Base-by-base conservation (phyloP, 1,140 invertebrate species). In the Asobara japonica region DNA sequence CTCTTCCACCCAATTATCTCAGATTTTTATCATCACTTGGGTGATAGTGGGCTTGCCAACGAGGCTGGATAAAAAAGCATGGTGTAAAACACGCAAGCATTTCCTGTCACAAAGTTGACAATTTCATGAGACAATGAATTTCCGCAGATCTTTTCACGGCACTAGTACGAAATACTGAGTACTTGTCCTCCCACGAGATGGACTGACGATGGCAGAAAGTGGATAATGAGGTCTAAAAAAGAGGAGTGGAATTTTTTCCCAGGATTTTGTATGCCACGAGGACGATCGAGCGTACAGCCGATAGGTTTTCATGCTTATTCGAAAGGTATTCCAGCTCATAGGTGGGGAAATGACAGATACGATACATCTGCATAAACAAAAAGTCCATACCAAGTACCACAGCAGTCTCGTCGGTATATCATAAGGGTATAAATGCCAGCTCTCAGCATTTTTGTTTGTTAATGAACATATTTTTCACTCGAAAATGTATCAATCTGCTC, bases 181-280 rank as follows among this genome's bases (percentile, higher is more conserved):
- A 25, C 11, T 25, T 16, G 33, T 60, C 67, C 67, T 69, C 67
- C 67, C 51, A 69, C 67, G 60, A 51, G 62, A 71, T 71, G 29
- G 69, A 69, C 66, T 20, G 33, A 11, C 25, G 29, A 20, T 36
- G 20, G 69, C 76, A 71, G 78, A 84, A 87, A 86, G 84, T 86
- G 73, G 85, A 84, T 77, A 87, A 86, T 65, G 84, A 79, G 86
- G 84, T 79, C 80, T 81, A 85, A 86, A 87, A 86, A 84, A 48
- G 61, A 80, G 13, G 13, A 65, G 76, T 69, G 45, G 62, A 51
- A 79, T 70, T 80, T 82, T 84, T 78, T 77, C 66, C 72, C 36
- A 51, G 69, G 76, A 45, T 75, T 86, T 87, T 86, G 84, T 86
- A 75, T 86, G 86, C 84, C 86, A 87, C 83, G 84, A 80, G 84